These are phyloP conservation scores for Poeciliopsis turrubarensis DNA, from an alignment of 2,113 vertebrate genomes.

Conservation along the genomic window DNA sequence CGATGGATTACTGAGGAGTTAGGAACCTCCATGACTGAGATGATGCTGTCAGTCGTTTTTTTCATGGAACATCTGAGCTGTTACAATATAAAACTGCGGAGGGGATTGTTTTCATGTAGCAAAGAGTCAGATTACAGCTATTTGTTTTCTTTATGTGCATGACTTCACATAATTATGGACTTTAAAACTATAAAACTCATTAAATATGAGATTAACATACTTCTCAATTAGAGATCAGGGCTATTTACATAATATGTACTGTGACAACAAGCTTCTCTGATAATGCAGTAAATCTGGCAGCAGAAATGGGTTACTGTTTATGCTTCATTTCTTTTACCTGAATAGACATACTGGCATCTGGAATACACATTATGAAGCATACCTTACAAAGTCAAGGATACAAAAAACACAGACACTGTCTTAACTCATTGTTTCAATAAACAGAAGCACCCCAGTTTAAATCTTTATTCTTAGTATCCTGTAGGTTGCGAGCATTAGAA, in stretches of 20 bases:
- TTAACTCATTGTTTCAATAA: too few species aligned
- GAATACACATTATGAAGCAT: neutral
- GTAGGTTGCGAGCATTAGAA: too few species aligned
- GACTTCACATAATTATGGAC: neutral
- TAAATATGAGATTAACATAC: neutral
- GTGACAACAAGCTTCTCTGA: neutral
- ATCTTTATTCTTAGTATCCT: too few species aligned
- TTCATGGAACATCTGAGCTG: constrained; percentile 36
- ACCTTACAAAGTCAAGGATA: neutral
- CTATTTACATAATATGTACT: neutral
- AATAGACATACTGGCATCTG: neutral
- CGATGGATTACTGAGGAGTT: constrained; percentile 48
- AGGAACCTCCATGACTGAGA: constrained; percentile 25
- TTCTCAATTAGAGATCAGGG: neutral
- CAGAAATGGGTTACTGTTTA: neutral
- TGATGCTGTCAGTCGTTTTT: constrained; percentile 36
- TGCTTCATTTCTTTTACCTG: neutral
- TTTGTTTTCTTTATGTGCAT: constrained; percentile 1
- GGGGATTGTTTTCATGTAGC: constrained; percentile 10
- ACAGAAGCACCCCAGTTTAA: too few species aligned
- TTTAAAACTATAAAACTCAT: neutral
- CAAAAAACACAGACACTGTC: neutral
- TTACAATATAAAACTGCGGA: constrained; percentile 14
- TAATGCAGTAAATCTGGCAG: neutral
- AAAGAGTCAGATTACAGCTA: constrained; percentile 5